Conservation (phyloP, 2,113 vertebrate genomes). For the Spermophilus dauricus region DNA sequence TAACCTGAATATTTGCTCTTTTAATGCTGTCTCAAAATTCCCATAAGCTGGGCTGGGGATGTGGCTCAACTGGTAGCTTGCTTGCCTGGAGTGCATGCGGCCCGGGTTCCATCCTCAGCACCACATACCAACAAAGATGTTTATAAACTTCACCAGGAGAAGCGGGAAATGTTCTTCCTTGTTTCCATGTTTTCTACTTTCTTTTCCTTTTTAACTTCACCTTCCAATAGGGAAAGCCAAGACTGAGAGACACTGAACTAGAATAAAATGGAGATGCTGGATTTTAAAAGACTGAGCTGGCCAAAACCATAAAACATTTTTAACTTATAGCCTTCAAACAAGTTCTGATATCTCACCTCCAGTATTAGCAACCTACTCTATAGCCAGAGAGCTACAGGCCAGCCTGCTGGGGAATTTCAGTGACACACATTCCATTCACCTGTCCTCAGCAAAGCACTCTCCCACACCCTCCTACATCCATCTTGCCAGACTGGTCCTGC, state of each 20-base stretch:
- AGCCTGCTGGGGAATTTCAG: constrained; percentile 67
- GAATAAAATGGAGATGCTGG: background rate
- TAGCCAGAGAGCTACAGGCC: background rate
- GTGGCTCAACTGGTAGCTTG: too few species aligned
- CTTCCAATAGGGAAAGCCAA: background rate
- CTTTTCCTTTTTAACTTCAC: constrained; percentile 20
- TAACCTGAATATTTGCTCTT: too few species aligned
- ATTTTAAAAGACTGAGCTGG: constrained; percentile 2
- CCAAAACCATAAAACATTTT: constrained; percentile 31
- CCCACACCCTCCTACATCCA: constrained; percentile 19
- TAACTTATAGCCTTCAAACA: constrained; percentile 51
- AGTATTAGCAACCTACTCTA: background rate
- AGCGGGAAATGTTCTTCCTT: background rate
- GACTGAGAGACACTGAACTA: background rate
- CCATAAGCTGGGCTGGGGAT: too few species aligned
- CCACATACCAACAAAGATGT: too few species aligned
- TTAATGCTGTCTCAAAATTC: too few species aligned
- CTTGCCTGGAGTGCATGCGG: too few species aligned
- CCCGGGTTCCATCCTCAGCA: too few species aligned
- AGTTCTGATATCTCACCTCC: constrained; percentile 35
- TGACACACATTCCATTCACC: constrained; percentile 58
- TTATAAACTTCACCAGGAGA: background rate
- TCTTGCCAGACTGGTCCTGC: background rate
- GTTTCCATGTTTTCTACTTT: background rate
- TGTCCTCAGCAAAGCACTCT: constrained; percentile 17